Evolutionary conservation across 1,140 invertebrate species (phyloP).

Genomic region (Kradibia gibbosae): DNA sequence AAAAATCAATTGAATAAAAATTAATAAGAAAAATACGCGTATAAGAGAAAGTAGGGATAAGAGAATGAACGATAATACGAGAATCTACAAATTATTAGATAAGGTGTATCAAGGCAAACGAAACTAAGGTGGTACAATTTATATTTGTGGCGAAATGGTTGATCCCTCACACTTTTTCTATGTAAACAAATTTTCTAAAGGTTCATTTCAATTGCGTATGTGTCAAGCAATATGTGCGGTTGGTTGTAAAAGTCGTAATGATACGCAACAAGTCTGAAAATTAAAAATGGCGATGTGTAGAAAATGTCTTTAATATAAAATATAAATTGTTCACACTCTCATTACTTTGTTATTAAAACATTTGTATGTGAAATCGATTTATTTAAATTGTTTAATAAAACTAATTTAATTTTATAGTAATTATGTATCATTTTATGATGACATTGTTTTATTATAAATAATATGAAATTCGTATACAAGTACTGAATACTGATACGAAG

Average conservation of each 20-base stretch:
- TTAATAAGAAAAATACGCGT: neutral
- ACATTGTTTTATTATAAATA: neutral
- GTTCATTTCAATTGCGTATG: conserved; percentile 17
- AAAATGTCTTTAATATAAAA: conserved; percentile 31
- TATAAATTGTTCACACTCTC: neutral
- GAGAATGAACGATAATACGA: conserved; percentile 11
- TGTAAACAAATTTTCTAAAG: conserved; percentile 25
- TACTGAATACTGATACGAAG: neutral
- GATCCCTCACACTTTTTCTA: conserved; percentile 25
- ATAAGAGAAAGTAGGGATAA: neutral
- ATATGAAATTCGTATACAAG: neutral
- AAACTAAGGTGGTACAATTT: conserved; percentile 33
- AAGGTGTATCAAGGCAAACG: conserved; percentile 31
- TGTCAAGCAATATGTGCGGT: conserved; percentile 32
- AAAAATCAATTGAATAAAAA: conserved; percentile 42
- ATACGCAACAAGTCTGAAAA: conserved; percentile 9
- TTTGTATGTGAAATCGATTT: conserved; percentile 34
- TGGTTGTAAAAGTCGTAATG: neutral
- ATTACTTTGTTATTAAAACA: conserved; percentile 14
- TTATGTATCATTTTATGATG: neutral
- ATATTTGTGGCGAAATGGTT: conserved; percentile 39
- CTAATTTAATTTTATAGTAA: conserved; percentile 27
- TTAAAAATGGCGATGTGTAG: conserved; percentile 6
- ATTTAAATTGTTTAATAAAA: conserved; percentile 43
- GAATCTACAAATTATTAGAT: conserved; percentile 42